Evolutionary conservation across 30 jellyfish, hydroid and myxozoan genomes (phyloP).

Genomic region (Aurelia coerulea): DNA sequence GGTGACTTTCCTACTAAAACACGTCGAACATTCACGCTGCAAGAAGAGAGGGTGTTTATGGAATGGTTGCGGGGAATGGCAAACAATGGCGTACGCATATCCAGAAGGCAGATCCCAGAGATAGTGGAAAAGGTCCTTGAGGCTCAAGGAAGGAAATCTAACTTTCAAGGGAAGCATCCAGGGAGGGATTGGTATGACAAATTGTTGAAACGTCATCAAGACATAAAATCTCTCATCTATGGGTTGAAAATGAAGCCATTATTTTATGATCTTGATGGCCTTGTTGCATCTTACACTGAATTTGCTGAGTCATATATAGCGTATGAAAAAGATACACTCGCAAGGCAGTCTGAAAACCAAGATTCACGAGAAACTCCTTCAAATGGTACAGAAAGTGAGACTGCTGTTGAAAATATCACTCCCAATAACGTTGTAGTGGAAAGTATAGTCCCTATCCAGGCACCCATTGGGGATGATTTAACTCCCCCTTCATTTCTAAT

Average conservation of each 20-base stretch:
- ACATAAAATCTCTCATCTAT: not conserved
- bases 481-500: too few species aligned
- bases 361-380: not conserved
- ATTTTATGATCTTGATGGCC: not conserved
- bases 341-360: not conserved
- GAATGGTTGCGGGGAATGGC: not conserved
- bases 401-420: not conserved
- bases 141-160: conserved; percentile 5
- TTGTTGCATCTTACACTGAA: not conserved
- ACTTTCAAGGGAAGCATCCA: not conserved
- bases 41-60: not conserved
- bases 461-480: not conserved
- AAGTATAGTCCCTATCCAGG: too few species aligned
- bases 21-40: not conserved
- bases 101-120: not conserved
- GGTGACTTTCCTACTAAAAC: not conserved
- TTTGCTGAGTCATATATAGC: not conserved
- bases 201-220: not conserved
- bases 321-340: not conserved
- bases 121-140: not conserved
- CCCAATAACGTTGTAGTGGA: not conserved
- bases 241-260: not conserved
- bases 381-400: not conserved
- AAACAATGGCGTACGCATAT: not conserved
- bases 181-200: not conserved